Evolutionary conservation across 2,113 vertebrate species (phyloP).

Genomic region (Suricata suricatta): DNA sequence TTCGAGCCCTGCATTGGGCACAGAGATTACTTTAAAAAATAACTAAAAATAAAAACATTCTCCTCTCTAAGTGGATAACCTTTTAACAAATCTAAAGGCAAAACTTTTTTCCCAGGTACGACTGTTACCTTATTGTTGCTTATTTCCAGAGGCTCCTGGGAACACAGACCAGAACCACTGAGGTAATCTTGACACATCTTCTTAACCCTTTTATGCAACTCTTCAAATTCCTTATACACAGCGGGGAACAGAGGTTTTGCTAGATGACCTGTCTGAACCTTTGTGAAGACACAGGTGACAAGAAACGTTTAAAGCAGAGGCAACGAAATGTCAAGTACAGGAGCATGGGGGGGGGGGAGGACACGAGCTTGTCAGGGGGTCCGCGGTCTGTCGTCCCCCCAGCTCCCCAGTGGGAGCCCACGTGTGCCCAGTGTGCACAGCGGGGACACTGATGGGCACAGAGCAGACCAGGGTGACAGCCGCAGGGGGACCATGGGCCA

Average conservation of each 20-base stretch:
- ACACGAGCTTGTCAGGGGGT: accelerated
- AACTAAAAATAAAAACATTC: not conserved
- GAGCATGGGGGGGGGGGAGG: not conserved
- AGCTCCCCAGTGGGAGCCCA: accelerated
- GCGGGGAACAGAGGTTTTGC: conserved; percentile 90
- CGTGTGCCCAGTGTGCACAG: not conserved
- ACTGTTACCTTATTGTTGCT: conserved; percentile 89
- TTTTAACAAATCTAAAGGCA: not conserved
- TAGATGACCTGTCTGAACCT: conserved; percentile 89
- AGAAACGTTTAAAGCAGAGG: not conserved
- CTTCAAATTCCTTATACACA: conserved; percentile 95
- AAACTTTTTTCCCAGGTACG: not conserved
- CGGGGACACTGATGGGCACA: too few relatives aligned
- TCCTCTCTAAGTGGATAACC: accelerated
- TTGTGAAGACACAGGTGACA: conserved; percentile 33
- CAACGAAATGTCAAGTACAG: not conserved
- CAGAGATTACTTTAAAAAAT: not conserved
- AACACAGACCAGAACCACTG: conserved; percentile 72
- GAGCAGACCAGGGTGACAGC: not conserved
- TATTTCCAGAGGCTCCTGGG: conserved; percentile 89
- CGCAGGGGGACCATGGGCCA: not conserved
- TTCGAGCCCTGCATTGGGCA: not conserved
- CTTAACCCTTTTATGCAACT: conserved; percentile 91
- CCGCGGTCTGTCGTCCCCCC: accelerated
- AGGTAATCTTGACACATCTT: conserved; percentile 93